Conservation (phyloP, 2,888 invertebrate genomes). For the Bombyx huttoni region DNA sequence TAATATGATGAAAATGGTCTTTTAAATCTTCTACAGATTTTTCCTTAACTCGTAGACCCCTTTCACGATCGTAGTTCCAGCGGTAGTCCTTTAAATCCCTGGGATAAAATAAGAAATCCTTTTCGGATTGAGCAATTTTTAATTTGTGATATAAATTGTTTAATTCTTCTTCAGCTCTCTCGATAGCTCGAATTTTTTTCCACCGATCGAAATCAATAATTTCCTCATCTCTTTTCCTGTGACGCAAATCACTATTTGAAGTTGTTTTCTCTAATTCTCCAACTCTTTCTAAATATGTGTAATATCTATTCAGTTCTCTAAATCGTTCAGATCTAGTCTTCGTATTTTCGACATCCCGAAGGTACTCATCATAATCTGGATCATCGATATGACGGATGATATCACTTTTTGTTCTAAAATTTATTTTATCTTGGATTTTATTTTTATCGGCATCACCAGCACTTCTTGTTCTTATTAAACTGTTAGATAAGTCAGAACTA, state of each 20-base stretch:
- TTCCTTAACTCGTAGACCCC: constrained; percentile 85
- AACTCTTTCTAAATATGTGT: constrained; percentile 86
- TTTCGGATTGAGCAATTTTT: constrained; percentile 83
- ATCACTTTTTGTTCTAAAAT: constrained; percentile 43
- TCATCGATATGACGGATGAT: constrained; percentile 52
- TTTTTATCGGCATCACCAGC: constrained; percentile 74
- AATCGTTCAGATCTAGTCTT: constrained; percentile 84
- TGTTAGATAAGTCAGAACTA: constrained; percentile 35
- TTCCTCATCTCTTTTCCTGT: constrained; percentile 82
- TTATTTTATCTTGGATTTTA: constrained; percentile 14
- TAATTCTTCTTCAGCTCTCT: constrained; percentile 87
- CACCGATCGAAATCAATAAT: constrained; percentile 90
- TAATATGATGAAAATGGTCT: constrained; percentile 79
- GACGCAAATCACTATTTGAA: constrained; percentile 77
- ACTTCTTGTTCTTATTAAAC: constrained; percentile 75
- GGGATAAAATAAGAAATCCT: constrained; percentile 86
- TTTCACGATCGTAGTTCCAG: constrained; percentile 83
- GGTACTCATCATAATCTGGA: constrained; percentile 78
- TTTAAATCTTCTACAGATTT: constrained; percentile 90
- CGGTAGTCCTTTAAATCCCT: constrained; percentile 80
- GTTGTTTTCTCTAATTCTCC: constrained; percentile 85
- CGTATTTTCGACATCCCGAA: constrained; percentile 76
- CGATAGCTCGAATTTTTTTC: constrained; percentile 84
- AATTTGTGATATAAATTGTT: constrained; percentile 82
- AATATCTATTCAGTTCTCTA: constrained; percentile 87